A percentile compares a stretch with the other conserved stretches of the same genome.
phyloP scores from a whole-genome alignment of 2,113 vertebrate genomes.

The Labeo rohita region DNA sequence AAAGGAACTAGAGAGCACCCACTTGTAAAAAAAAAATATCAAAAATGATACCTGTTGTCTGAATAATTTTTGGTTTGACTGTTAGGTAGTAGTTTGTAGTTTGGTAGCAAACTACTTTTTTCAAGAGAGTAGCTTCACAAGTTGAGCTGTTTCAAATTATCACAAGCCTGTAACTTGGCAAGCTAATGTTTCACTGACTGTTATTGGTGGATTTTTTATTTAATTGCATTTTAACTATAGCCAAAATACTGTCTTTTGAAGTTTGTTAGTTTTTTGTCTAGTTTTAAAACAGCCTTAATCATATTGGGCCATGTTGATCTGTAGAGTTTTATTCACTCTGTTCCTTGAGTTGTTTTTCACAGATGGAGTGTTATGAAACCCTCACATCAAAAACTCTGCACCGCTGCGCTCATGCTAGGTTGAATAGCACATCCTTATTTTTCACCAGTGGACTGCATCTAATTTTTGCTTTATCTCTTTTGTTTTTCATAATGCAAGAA shows the following conservation, averaged over 20 bases:
- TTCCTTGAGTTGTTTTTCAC: slow-evolving; percentile 8
- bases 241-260: not conserved
- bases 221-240: not conserved
- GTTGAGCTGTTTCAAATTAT: not conserved
- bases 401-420: not conserved
- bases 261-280: no score
- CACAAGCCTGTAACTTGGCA: not conserved
- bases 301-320: not conserved
- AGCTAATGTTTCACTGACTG: not conserved
- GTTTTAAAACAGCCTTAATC: not conserved
- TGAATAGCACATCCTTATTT: not conserved
- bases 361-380: slow-evolving; percentile 2
- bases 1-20: no score
- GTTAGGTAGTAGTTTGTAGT: not conserved
- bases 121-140: not conserved
- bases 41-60: no score
- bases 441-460: not conserved
- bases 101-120: not conserved
- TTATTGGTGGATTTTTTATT: not conserved
- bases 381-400: not conserved
- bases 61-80: no score
- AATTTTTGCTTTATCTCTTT: not conserved
- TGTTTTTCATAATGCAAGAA: not conserved
- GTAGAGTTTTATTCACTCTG: slow-evolving; percentile 5
- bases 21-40: no score